Percentiles rank a stretch among this genome's conserved stretches.
Conservation (phyloP, 2,888 invertebrate species). For the Cyrtodaria siliqua region DNA sequence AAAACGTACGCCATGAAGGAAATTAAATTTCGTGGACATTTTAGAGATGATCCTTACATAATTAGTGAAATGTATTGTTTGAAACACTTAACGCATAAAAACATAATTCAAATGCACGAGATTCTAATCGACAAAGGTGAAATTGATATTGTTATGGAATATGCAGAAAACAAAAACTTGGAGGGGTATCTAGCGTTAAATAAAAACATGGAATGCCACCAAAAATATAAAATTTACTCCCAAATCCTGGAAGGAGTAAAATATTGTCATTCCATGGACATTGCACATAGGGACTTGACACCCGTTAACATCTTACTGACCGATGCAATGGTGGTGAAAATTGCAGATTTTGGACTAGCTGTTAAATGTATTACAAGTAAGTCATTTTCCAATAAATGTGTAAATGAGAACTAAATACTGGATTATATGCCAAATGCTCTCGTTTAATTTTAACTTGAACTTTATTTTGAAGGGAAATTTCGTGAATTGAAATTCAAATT, state of each 20-base stretch:
- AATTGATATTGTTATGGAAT: conserved; percentile 67
- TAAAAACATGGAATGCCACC: conserved; percentile 17
- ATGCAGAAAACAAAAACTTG: conserved; percentile 66
- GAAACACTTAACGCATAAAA: conserved; percentile 58
- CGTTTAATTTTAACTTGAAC: too few species aligned
- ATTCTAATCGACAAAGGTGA: conserved; percentile 44
- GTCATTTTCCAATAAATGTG: too few species aligned
- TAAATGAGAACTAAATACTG: too few species aligned
- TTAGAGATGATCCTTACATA: conserved; percentile 62
- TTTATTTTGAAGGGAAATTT: too few species aligned
- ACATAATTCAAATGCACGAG: conserved; percentile 61
- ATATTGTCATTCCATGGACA: too few species aligned
- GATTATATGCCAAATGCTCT: too few species aligned
- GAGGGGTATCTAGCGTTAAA: conserved; percentile 46
- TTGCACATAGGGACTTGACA: too few species aligned
- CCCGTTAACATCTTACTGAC: conserved; percentile 65
- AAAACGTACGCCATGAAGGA: conserved; percentile 63
- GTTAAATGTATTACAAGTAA: too few species aligned
- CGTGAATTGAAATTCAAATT: too few species aligned
- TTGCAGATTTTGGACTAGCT: too few species aligned
- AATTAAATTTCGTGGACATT: conserved; percentile 54
- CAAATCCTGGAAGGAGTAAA: conserved; percentile 62
- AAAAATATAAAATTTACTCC: conserved; percentile 43
- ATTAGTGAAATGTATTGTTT: conserved; percentile 64
- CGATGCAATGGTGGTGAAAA: too few species aligned